A percentile compares a stretch with the other conserved stretches of the same genome.
phyloP scores from a whole-genome alignment of 2,113 vertebrate species.

The Lichenostomus cassidix region DNA sequence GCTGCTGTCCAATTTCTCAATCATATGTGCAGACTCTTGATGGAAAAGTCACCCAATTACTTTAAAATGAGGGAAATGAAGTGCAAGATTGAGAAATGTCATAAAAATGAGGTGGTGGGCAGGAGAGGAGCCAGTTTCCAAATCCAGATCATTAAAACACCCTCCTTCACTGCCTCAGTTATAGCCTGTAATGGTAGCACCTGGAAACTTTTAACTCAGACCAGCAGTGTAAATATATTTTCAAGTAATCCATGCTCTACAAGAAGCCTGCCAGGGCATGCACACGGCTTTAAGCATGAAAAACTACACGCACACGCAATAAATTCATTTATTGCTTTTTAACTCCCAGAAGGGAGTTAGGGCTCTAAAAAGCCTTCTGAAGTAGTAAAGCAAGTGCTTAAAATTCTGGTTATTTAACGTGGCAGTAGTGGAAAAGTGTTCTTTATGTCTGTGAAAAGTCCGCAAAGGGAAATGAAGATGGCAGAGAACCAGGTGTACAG shows the following conservation, averaged over 20 bases:
- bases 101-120: background rate
- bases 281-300: background rate
- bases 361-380: background rate
- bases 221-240: background rate
- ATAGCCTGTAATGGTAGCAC: background rate
- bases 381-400: background rate
- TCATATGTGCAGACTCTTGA: accelerated
- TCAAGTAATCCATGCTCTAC: background rate
- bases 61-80: background rate
- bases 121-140: background rate
- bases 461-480: background rate
- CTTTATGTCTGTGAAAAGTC: background rate
- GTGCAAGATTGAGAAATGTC: background rate
- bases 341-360: background rate
- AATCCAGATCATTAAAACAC: background rate
- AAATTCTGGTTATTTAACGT: background rate
- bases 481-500: background rate
- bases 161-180: background rate
- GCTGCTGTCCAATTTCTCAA: background rate
- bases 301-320: background rate
- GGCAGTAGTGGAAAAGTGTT: background rate
- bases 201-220: background rate
- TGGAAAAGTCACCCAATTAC: background rate
- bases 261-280: constrained; percentile 13
- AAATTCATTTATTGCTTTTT: constrained; percentile 33